Conservation (phyloP, 2,113 vertebrate species). For the Triplophysa siluroides region DNA sequence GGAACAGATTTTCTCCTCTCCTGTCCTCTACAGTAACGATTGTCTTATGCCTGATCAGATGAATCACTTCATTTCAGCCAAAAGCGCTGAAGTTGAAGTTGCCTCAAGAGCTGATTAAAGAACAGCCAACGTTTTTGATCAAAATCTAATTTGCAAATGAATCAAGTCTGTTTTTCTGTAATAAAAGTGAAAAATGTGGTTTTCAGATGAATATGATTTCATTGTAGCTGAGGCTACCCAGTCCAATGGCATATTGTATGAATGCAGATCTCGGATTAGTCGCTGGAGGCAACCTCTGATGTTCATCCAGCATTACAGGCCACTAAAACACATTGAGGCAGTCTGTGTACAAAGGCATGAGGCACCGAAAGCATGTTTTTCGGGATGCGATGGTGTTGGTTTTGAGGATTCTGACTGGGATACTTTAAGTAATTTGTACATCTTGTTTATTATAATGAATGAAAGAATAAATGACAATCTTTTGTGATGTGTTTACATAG, state of each 20-base stretch:
- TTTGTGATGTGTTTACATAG: neutral
- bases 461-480: conserved; percentile 6
- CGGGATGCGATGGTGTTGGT: neutral
- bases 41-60: neutral
- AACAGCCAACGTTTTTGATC: neutral
- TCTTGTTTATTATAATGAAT: neutral
- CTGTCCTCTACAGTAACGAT: neutral
- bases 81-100: neutral
- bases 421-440: neutral
- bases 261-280: neutral
- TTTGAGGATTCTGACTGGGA: conserved; percentile 3
- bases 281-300: conserved; percentile 9
- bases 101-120: neutral
- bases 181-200: too few species aligned
- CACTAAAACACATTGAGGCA: neutral
- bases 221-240: too few species aligned
- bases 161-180: too few species aligned
- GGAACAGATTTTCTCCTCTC: neutral
- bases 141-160: too few species aligned
- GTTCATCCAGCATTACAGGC: neutral
- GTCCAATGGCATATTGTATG: too few species aligned
- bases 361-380: conserved; percentile 16
- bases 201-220: too few species aligned
- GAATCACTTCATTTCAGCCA: neutral
- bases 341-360: conserved; percentile 48